Evolutionary conservation across 1,140 invertebrate genomes (phyloP).

Genomic region (Aporrectodea caliginosa): DNA sequence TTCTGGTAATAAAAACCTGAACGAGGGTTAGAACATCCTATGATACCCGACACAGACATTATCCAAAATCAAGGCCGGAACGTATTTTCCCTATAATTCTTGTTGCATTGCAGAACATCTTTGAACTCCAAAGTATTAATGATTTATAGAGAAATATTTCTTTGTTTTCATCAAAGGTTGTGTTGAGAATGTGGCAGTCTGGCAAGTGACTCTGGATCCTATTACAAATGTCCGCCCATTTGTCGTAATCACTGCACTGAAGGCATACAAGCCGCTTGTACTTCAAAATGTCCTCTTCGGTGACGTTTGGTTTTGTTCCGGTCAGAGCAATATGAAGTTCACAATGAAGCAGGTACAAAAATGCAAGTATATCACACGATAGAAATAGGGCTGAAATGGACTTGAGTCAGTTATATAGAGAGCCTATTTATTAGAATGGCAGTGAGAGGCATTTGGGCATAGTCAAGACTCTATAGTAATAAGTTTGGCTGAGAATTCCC

Average conservation of each 20-base stretch:
- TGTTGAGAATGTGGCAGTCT: background rate
- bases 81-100: background rate
- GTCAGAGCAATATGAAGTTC: conserved; percentile 49
- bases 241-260: background rate
- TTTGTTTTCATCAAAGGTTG: background rate
- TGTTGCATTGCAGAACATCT: background rate
- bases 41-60: background rate
- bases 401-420: no score
- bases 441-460: no score
- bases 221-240: no score
- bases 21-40: background rate
- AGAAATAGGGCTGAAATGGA: no score
- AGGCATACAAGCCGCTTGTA: conserved; percentile 14
- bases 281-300: conserved; percentile 48
- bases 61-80: background rate
- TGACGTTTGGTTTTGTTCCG: conserved; percentile 51
- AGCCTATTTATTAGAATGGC: no score
- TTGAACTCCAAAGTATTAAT: background rate
- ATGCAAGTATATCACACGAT: no score
- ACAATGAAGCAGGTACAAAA: background rate
- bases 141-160: background rate
- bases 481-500: no score
- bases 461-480: no score
- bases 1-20: no score
- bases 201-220: background rate